Evolutionary conservation across 2,888 invertebrate species (phyloP), one percentile per base, ranked within the genome.

Genomic region (Drosophila emarginata): DNA sequence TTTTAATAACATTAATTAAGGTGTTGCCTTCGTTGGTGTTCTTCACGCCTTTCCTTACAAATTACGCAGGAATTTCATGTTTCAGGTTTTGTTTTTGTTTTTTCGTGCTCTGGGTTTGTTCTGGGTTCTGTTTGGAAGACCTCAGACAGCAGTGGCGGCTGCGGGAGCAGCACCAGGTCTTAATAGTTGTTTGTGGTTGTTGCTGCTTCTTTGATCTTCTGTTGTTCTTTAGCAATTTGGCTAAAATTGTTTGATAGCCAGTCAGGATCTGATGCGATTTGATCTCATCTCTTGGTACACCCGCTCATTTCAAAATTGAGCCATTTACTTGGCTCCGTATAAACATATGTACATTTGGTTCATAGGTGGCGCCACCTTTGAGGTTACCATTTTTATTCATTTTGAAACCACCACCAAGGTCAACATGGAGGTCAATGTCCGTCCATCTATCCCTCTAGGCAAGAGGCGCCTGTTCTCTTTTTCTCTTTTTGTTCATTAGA

Each of bases 11-110:
- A 91, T 91, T 91, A 91, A 91, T 91, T 91, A 91, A 90, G 90
- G 90, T 90, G 90, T 91, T 91, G 91, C 91, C 92, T 91, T 91
- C 92, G 92, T 92, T 91, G 92, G 92, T 92, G 92, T 92, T 92
- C 92, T 92, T 92, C 92, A 92, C 92, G 92, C 92, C 92, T 92
- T 89, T 89, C 89, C 88, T 87, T 90, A 90, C 90, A 91, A 92
- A 92, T 91, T 91, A 91, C 90, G 90, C 85, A 90, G 90, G 91
- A 91, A 91, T 91, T 91, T 91, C 90, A 88, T 91, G 90, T 90
- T 89, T 87, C 85, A 85, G 85, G 85, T 84, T 82, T 87, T 59
- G 65, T 69, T 66, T 79, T 76, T 72, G 64, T 72, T 72, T 70
- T 66, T 57, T 61, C 64, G 72, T 59, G 40, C 72, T 61, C 60